phyloP scores from a whole-genome alignment of 2,797 vertebrate species.

The Coregonus sp. region DNA sequence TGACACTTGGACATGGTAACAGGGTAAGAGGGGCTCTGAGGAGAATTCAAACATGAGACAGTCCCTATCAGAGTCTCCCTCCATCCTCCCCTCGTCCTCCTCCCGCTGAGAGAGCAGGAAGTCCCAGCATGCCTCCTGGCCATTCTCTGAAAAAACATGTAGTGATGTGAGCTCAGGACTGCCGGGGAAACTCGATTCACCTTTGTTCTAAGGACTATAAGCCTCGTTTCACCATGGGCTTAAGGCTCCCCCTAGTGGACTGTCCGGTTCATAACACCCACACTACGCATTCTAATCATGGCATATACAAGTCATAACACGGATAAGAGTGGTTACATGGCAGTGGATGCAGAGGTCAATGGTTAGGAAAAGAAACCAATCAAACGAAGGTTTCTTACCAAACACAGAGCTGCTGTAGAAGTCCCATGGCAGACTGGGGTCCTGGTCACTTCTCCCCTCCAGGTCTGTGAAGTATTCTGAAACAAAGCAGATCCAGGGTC shows the following conservation, averaged over 20 bases:
- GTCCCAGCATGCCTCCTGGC: conserved; percentile 88
- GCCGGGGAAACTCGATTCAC: neutral
- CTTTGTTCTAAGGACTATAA: conserved; percentile 1
- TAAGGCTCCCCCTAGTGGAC: conserved; percentile 64
- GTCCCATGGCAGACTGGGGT: conserved; percentile 88
- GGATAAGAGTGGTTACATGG: neutral
- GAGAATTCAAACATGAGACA: conserved; percentile 96
- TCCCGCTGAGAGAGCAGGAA: conserved; percentile 82
- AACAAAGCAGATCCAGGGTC: conserved; percentile 13
- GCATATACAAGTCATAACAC: neutral
- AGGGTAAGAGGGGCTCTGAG: conserved; percentile 90
- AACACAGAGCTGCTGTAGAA: conserved; percentile 95
- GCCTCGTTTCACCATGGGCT: neutral
- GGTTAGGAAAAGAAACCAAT: neutral
- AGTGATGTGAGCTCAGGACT: conserved; percentile 30
- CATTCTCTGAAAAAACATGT: conserved; percentile 79
- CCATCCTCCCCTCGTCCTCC: conserved; percentile 69
- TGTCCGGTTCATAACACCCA: neutral
- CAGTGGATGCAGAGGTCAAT: neutral
- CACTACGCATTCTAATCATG: neutral
- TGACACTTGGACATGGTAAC: conserved; percentile 94
- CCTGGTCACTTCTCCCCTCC: conserved; percentile 85
- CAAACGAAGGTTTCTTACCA: conserved; percentile 77
- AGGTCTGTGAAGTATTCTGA: conserved; percentile 94
- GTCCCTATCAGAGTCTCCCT: conserved; percentile 84